phyloP scores from a whole-genome alignment of 2,888 invertebrate species.

The Apeira syringaria region DNA sequence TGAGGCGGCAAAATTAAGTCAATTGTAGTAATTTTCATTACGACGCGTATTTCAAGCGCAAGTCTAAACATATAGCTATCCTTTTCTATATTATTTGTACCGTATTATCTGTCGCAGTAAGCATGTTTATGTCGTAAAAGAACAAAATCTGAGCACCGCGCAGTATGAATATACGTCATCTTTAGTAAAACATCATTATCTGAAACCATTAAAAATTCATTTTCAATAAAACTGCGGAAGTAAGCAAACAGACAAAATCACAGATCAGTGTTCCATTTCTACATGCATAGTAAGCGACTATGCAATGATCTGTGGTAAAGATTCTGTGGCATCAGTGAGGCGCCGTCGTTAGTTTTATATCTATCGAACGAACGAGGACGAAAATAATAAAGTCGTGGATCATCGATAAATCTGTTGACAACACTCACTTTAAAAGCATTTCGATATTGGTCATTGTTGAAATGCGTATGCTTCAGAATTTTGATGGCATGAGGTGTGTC shows the following conservation, averaged over 20 bases:
- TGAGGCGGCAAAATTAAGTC: too few relatives aligned
- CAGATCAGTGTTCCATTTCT: neutral
- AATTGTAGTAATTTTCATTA: too few relatives aligned
- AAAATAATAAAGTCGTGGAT: constrained; percentile 28
- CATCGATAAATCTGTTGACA: constrained; percentile 36
- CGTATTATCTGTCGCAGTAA: too few relatives aligned
- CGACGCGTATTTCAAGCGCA: too few relatives aligned
- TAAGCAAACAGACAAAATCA: neutral
- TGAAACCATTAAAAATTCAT: too few relatives aligned
- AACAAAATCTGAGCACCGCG: too few relatives aligned
- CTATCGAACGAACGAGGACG: constrained; percentile 25
- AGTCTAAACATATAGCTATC: too few relatives aligned
- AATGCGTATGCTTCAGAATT: neutral
- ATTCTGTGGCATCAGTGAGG: constrained; percentile 18
- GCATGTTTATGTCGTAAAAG: too few relatives aligned
- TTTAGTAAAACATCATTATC: too few relatives aligned
- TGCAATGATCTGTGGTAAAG: neutral
- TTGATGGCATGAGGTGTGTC: neutral
- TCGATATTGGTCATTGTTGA: constrained; percentile 12
- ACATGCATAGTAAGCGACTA: neutral
- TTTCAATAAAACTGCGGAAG: neutral
- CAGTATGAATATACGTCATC: too few relatives aligned
- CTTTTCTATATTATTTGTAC: too few relatives aligned
- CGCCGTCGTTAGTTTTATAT: constrained; percentile 25
- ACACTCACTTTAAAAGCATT: constrained; percentile 28